These are phyloP conservation scores for Megalopta genalis DNA, from an alignment of 1,140 invertebrate species.

Conservation along the genomic window DNA sequence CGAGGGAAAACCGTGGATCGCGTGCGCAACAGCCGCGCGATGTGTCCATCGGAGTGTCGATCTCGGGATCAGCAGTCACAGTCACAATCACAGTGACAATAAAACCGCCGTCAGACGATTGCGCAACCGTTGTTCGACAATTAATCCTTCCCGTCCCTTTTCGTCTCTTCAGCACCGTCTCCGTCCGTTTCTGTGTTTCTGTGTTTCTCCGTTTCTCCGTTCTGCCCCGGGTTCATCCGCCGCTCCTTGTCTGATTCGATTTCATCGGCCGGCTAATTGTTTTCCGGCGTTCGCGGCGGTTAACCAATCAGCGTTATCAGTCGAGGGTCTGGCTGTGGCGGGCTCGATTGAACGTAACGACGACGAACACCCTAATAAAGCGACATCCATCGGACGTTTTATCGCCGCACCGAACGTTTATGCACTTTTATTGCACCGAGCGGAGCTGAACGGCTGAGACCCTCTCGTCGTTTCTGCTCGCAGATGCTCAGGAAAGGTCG, in stretches of 20 bases:
- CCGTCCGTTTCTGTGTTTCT: too few relatives aligned
- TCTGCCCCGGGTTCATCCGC: background rate
- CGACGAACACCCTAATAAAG: constrained; percentile 18
- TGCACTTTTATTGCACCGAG: too few relatives aligned
- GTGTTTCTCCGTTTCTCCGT: background rate
- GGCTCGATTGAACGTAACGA: background rate
- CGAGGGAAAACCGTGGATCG: constrained; percentile 6
- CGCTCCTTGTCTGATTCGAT: constrained; percentile 23
- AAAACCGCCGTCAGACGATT: constrained; percentile 9
- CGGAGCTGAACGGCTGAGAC: too few relatives aligned
- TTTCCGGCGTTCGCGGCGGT: constrained; percentile 29
- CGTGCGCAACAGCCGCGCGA: constrained; percentile 1
- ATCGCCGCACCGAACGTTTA: too few relatives aligned
- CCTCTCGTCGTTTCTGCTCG: too few relatives aligned
- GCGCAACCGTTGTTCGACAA: constrained; percentile 7
- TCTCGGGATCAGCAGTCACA: constrained; percentile 23
- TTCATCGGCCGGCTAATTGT: constrained; percentile 35
- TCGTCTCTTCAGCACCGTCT: background rate
- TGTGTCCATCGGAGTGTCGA: background rate
- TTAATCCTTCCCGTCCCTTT: background rate
- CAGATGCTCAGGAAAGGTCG: too few relatives aligned
- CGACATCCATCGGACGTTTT: constrained; percentile 6
- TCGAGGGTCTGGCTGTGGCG: background rate
- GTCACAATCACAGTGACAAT: constrained; percentile 35
- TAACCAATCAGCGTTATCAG: constrained; percentile 38